Conservation (phyloP, 2,113 vertebrate genomes). For the Gasterosteus nipponicus region DNA sequence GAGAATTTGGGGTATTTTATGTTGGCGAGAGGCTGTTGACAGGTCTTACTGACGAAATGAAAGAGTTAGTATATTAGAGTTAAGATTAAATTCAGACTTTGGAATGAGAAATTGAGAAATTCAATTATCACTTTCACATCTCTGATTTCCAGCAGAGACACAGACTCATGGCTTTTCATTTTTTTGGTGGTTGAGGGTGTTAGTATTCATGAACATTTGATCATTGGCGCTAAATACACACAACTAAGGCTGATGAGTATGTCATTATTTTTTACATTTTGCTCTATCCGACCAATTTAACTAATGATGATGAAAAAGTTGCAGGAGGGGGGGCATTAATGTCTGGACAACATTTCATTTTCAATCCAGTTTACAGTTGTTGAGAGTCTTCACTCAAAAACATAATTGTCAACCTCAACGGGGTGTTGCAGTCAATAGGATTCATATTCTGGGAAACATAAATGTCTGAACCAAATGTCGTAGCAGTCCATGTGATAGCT, state of each 20-base stretch:
- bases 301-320: neutral
- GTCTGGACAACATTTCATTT: too few species aligned
- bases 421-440: neutral
- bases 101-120: neutral
- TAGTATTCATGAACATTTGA: neutral
- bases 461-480: neutral
- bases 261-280: neutral
- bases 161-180: neutral
- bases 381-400: neutral
- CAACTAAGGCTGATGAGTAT: neutral
- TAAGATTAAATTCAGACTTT: neutral
- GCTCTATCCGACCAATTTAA: neutral
- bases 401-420: neutral
- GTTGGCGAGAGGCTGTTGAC: neutral
- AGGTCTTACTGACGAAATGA: neutral
- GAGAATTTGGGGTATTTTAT: constrained; percentile 9
- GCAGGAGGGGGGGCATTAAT: too few species aligned
- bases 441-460: neutral
- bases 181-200: neutral
- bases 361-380: neutral
- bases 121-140: neutral
- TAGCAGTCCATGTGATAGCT: neutral
- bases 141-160: neutral
- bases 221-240: neutral
- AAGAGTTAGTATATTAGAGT: neutral